Base-by-base conservation (phyloP, 2,113 vertebrate species). In the Phylloscopus trochilus region DNA sequence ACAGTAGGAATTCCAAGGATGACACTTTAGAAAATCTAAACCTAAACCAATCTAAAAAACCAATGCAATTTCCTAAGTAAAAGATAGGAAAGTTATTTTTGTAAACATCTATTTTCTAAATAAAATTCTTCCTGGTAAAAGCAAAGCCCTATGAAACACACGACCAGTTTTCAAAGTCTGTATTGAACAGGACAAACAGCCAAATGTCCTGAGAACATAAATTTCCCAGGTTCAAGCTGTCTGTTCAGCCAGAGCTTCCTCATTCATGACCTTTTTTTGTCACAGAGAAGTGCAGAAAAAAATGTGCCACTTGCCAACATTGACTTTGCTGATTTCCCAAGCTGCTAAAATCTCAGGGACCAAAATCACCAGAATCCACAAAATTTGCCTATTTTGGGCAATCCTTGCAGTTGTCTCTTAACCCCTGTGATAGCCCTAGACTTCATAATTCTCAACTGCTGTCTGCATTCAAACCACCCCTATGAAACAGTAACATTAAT, bases 301-400 rank as follows among this genome's bases (percentile, higher is more conserved):
- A 51, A 6, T 0, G 1, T 2, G 3, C 27, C 0, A 0, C 10
- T 49, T 79, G 31, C 28, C 62, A 79, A 68, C 39, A 56, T 0
- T 41, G 66, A 41, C 39, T 60, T 28, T 14, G n/a, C 49, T 72
- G 28, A 62, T 69, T 44, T 58, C 55, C 31, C 49, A 72, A 84
- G 82, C n/a, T 58, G 41, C 66, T 75, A 41, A 77, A 76, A 85
- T 41, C 18, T 78, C 35, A 86, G 72, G 33, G 26, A 27, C 35
- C 30, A 33, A 55, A 88, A 39, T 4, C 33, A 53, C 22, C 39
- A 60, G 30, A 79, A 76, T 3, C 5, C 26, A 41, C 15, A 56
- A 10, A n/a, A 85, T 35, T 26, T 73, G 44, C 31, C 24, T 49
- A 5, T 6, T 52, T 9, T 28, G 31, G 31, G 13, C 56, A 75